phyloP scores from a whole-genome alignment of 2,113 vertebrate genomes.

The Seriola rivoliana region DNA sequence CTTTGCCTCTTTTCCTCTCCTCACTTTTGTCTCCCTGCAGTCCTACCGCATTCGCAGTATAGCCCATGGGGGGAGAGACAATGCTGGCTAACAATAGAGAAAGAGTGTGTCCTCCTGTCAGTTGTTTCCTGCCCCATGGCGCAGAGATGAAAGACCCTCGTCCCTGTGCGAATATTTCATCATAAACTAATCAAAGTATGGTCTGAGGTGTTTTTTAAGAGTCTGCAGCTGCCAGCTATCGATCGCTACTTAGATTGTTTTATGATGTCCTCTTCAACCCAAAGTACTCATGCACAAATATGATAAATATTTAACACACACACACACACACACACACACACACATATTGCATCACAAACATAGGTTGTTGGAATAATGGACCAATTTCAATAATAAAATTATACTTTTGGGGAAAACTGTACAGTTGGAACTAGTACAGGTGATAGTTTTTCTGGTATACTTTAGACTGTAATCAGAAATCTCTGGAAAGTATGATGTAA shows the following conservation, averaged over 20 bases:
- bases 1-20: slow-evolving; percentile 11
- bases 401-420: not conserved
- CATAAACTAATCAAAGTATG: slow-evolving; percentile 25
- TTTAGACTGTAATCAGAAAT: not conserved
- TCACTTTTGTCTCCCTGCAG: slow-evolving; percentile 19
- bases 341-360: not conserved
- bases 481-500: not conserved
- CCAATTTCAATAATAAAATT: not conserved
- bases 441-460: not conserved
- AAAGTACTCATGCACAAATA: slow-evolving; percentile 1
- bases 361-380: not conserved
- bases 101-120: slow-evolving; percentile 20
- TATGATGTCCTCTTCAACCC: not conserved
- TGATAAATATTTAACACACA: not conserved
- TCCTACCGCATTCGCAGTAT: slow-evolving; percentile 14
- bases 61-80: not conserved
- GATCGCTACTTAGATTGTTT: slow-evolving; percentile 20
- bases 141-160: slow-evolving; percentile 12
- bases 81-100: slow-evolving; percentile 26
- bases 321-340: not conserved
- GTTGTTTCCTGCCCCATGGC: not conserved
- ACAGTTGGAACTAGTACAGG: not conserved
- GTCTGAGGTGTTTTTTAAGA: slow-evolving; percentile 13
- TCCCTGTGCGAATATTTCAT: slow-evolving; percentile 20
- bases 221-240: slow-evolving; percentile 17